Conservation (phyloP, 2,113 vertebrate genomes). For the Salvelinus fontinalis region DNA sequence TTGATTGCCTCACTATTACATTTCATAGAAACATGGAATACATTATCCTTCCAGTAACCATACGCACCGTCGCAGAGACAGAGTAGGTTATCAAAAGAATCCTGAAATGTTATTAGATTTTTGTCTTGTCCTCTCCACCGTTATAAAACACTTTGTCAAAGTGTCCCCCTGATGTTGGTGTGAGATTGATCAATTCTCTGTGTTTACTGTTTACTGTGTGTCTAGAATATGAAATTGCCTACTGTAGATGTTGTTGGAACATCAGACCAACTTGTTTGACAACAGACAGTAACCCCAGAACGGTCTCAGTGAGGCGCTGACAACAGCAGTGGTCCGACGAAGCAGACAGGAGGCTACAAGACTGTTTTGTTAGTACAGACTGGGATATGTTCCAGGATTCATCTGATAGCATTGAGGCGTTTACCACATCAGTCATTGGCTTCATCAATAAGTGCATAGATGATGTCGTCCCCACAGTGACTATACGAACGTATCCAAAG, state of each 20-base stretch:
- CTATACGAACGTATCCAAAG: too few relatives aligned
- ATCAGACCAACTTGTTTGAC: background rate
- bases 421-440: too few relatives aligned
- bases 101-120: background rate
- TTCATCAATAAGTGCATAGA: too few relatives aligned
- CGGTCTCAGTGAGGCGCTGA: constrained; percentile 1
- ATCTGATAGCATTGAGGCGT: too few relatives aligned
- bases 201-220: background rate
- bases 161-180: constrained; percentile 6
- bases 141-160: constrained; percentile 34
- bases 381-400: too few relatives aligned
- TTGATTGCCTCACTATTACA: constrained; percentile 33
- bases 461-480: too few relatives aligned
- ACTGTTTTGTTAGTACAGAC: too few relatives aligned
- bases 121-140: constrained; percentile 24
- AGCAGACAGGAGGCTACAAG: too few relatives aligned
- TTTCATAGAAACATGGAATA: constrained; percentile 22
- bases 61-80: constrained; percentile 7
- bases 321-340: background rate
- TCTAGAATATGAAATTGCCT: constrained; percentile 15
- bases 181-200: background rate
- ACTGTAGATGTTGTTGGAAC: too few relatives aligned
- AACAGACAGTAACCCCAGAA: background rate
- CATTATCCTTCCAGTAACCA: constrained; percentile 30
- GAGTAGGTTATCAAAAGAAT: constrained; percentile 25